Conservation (phyloP, 1,140 invertebrate genomes). For the Heterodera carotae region DNA sequence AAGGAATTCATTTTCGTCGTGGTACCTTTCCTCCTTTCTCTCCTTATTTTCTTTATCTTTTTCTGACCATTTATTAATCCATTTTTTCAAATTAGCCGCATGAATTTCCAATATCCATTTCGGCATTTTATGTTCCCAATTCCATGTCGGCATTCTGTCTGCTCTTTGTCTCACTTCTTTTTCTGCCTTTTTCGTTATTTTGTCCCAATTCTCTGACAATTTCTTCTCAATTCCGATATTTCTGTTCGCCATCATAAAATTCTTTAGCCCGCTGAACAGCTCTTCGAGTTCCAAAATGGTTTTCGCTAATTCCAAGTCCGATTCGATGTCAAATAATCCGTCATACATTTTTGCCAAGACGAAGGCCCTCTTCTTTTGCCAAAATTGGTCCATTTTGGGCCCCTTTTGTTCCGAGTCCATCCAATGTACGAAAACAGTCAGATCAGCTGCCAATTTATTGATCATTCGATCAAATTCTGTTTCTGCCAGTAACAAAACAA, state of each 20-base stretch:
- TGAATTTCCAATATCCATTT: not conserved
- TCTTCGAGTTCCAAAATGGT: not conserved
- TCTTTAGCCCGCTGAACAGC: not conserved
- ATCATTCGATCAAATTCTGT: not conserved
- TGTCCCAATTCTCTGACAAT: not conserved
- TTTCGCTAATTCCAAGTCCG: not conserved
- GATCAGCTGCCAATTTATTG: not conserved
- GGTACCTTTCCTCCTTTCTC: too few species aligned
- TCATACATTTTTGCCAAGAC: not conserved
- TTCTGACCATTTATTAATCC: not conserved
- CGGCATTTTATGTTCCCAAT: not conserved
- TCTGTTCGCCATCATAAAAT: not conserved
- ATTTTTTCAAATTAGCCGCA: not conserved
- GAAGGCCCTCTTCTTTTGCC: not conserved
- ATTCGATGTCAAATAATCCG: not conserved
- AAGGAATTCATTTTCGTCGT: too few species aligned
- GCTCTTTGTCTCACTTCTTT: not conserved
- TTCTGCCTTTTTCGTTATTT: not conserved
- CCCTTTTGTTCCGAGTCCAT: not conserved
- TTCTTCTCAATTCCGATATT: not conserved
- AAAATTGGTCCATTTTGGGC: not conserved
- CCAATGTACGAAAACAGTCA: not conserved
- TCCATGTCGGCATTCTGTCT: not conserved
- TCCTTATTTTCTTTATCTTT: not conserved
- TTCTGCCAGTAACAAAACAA: not conserved